Base-by-base conservation (phyloP, 2,888 invertebrate genomes). In the Tortrix viridana region DNA sequence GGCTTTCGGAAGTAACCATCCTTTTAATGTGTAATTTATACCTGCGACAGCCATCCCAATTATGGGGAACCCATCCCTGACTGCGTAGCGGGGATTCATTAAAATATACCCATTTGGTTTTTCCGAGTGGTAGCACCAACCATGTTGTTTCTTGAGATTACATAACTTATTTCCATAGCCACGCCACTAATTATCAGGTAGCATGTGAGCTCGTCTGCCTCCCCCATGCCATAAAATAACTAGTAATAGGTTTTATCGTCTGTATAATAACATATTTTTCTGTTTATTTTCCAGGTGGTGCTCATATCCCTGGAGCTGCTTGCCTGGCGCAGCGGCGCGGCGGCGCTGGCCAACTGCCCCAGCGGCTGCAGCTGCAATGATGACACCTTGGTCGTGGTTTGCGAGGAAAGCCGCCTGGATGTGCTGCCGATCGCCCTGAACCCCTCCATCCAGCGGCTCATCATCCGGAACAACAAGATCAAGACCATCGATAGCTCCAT, bases 391-490 rank as follows among this genome's bases (percentile, higher is more conserved):
- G 96, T 96, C 63, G 98, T 97, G 53, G 95, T 95, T 71, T 98
- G 98, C 88, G 95, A 96, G 74, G 95, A 95, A 80, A 97, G 97
- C 79, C 96, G 96, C 71, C 93, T 98, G 66, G 97, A 97, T 88
- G 97, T 97, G 59, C 94, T 98, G 67, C 98, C 98, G 66, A 98
- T 98, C 76, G 96, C 97, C 2, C 92, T 98, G 68, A 98, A 98
- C 89, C 98, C 98, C 44, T 96, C 96, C 75, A 97, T 97, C 68
- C 96, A 96, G 81, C 94, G 97, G 59, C 94, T 97, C 75, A 96
- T 97, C 72, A 94, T 97, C 67, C 95, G 95, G 75, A 96, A 96
- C 84, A 97, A 97, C 85, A 95, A 95, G 77, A 97, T 97, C 76
- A 97, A 96, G 84, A 96, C 96, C 16, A 96, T 97, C 71, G 97